These are phyloP conservation scores for Meghimatium bilineatum DNA, from an alignment of 2,888 invertebrate genomes.

Conservation along the genomic window DNA sequence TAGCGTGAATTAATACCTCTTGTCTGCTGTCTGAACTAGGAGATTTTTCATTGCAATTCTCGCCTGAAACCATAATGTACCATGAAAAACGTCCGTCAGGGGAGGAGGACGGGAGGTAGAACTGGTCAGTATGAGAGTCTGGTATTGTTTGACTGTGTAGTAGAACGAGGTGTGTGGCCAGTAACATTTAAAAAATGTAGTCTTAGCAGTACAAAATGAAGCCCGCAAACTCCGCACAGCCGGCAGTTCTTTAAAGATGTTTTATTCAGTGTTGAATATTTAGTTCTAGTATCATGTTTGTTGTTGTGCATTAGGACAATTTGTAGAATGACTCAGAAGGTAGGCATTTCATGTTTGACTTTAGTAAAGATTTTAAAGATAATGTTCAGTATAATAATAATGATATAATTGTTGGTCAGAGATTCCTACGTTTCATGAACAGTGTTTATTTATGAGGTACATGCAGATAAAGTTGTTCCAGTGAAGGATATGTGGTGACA, in stretches of 20 bases:
- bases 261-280: background rate
- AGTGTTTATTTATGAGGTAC: no score
- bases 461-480: no score
- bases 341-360: background rate
- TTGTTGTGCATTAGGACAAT: background rate
- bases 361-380: no score
- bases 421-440: no score
- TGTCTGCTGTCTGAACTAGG: background rate
- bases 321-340: background rate
- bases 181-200: background rate
- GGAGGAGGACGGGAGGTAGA: background rate
- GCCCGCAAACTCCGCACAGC: constrained; percentile 7
- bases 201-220: background rate
- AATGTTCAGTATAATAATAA: no score
- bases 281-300: background rate
- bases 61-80: background rate
- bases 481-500: no score
- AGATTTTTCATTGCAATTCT: background rate
- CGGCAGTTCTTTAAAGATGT: background rate
- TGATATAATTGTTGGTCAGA: no score
- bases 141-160: background rate
- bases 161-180: background rate
- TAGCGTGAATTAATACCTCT: background rate
- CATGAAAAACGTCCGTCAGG: background rate
- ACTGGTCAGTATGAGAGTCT: constrained; percentile 3